Base-by-base conservation (phyloP, 1,140 invertebrate genomes). In the Marisa cornuarietis region DNA sequence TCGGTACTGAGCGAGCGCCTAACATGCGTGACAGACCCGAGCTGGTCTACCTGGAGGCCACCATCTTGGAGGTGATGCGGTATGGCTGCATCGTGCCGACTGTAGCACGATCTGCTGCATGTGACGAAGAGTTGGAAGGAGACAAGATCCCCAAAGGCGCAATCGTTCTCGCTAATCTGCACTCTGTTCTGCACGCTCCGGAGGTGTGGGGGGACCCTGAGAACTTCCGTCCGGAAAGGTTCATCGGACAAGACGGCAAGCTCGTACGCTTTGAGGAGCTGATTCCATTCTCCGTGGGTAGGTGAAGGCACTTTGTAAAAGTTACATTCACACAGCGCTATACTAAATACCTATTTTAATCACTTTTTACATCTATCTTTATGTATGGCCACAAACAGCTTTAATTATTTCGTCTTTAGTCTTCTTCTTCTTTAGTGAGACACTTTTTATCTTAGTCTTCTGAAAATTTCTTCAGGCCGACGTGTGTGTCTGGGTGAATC, bases 211-310 rank as follows among this genome's bases (percentile, higher is more conserved):
- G 91, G 0, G 93, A 96, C 75, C 95, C 95, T 0, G 87, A 93
- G 10, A 88, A 88, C 24, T 96, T 96, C 85, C 92, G 92, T 20
- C 95, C 95, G 0, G 95, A 96, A 85, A 92, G 95, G 84, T 96
- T 96, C 84, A 71, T 95, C 0, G 89, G 93, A 89, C 87, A 95
- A n/a, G 92, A 94, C 61, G 94, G 94, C 22, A 91, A 93, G 79
- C 79, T 93, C 1, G 89, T 76, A 18, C 42, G 58, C 22, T 26
- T 63, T 16, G 81, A 82, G 66, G 82, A 83, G 31, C 76, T 83
- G 16, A 77, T 80, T 51, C 74, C 79, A 7, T 81, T 83, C 74
- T 72, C 77, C n/a, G 24, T 71, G 26, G 79, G 84, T 42, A 42
- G 31, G 31, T 42, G 31, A 4, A 2, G 6, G 31, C 31, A 42